These are phyloP conservation scores for Petromus typicus DNA, from an alignment of 2,113 vertebrate species.

Conservation along the genomic window DNA sequence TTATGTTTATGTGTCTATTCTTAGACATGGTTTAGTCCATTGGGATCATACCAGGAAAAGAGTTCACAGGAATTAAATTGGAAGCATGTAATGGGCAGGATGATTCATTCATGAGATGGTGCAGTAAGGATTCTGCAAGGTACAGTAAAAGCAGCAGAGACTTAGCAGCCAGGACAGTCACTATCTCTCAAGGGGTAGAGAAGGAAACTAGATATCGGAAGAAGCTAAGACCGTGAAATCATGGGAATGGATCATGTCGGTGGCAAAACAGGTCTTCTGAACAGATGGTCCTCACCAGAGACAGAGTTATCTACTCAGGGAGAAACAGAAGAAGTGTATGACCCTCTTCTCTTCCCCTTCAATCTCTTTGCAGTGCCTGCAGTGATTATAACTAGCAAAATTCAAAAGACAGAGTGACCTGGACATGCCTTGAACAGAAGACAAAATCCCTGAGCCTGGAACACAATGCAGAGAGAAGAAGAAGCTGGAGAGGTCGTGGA, in stretches of 20 bases:
- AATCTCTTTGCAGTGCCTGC: neutral
- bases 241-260: no score
- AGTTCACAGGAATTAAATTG: neutral
- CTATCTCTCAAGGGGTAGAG: accelerated
- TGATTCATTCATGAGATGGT: neutral
- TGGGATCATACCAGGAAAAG: neutral
- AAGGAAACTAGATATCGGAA: neutral
- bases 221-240: neutral
- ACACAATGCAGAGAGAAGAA: neutral
- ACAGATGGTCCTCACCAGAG: accelerated
- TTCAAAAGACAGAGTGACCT: neutral
- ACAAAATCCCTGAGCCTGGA: neutral
- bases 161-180: neutral
- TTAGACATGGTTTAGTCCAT: neutral
- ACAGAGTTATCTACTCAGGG: accelerated
- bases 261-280: accelerated
- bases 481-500: accelerated
- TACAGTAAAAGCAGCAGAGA: neutral
- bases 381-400: neutral
- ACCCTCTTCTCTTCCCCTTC: neutral
- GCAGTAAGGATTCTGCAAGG: neutral
- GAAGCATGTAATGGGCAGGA: neutral
- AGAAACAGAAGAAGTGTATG: neutral
- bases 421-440: neutral
- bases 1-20: neutral